Conservation (phyloP, 2,888 invertebrate genomes). For the Drosophila birchii region DNA sequence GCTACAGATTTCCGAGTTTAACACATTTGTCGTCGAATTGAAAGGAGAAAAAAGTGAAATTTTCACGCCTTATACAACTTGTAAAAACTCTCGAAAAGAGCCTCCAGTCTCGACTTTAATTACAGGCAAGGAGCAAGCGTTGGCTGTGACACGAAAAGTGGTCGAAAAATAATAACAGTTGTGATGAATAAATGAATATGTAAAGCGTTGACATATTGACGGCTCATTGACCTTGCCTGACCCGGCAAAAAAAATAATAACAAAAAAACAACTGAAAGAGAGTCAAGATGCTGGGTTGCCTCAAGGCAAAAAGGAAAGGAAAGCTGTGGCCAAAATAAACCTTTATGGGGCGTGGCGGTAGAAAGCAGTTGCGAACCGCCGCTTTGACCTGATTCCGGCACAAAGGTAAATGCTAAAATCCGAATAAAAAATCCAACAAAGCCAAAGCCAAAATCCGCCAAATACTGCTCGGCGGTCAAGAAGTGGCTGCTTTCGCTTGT, state of each 20-base stretch:
- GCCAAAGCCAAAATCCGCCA: conserved; percentile 63
- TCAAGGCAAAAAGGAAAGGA: conserved; percentile 27
- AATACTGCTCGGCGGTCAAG: conserved; percentile 63
- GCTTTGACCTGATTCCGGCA: conserved; percentile 71
- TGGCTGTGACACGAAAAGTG: conserved; percentile 14
- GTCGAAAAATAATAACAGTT: conserved; percentile 12
- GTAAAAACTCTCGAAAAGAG: conserved; percentile 7
- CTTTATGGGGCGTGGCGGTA: conserved; percentile 64
- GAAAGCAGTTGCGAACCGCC: conserved; percentile 67
- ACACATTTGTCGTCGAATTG: conserved; percentile 21
- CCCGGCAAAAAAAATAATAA: conserved; percentile 11
- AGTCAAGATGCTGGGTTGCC: conserved; percentile 12
- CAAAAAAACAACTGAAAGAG: conserved; percentile 1
- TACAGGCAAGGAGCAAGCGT: conserved; percentile 15
- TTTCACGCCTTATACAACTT: conserved; percentile 22
- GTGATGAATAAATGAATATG: conserved; percentile 28
- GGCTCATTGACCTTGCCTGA: conserved; percentile 41
- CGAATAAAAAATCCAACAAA: conserved; percentile 37
- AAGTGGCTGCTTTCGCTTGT: conserved; percentile 63
- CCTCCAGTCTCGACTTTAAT: conserved; percentile 1
- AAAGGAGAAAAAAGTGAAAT: conserved; percentile 31
- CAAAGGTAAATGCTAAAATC: conserved; percentile 43
- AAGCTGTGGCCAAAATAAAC: conserved; percentile 36
- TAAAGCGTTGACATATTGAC: conserved; percentile 34
- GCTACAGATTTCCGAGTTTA: conserved; percentile 10